Evolutionary conservation across 2,113 vertebrate genomes (phyloP).

Genomic region (Hiodon tergisus): DNA sequence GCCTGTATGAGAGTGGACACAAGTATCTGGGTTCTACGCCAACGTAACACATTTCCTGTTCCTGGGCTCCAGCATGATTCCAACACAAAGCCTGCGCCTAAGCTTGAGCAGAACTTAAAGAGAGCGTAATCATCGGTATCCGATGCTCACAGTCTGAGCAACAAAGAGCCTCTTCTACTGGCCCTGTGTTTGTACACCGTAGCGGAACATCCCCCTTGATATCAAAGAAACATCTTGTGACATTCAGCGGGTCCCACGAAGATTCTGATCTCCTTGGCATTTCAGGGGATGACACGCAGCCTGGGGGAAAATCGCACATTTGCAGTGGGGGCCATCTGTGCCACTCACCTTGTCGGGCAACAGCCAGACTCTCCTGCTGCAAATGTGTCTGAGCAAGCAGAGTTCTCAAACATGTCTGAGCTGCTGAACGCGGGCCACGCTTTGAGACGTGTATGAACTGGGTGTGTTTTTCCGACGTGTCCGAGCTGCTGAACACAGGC

Average conservation of each 20-base stretch:
- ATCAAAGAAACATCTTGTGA: conserved; percentile 27
- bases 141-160: neutral
- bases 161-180: neutral
- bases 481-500: no score
- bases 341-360: conserved; percentile 42
- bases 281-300: conserved; percentile 33
- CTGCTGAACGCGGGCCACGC: no score
- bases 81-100: no score
- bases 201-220: conserved; percentile 24
- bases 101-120: no score
- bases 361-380: neutral
- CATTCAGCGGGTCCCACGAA: conserved; percentile 32
- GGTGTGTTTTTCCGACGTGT: no score
- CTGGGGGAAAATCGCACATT: conserved; percentile 29
- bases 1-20: no score
- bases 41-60: no score
- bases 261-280: conserved; percentile 41
- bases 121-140: neutral
- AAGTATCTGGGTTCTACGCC: no score
- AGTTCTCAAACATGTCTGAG: neutral
- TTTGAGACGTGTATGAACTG: no score
- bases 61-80: no score
- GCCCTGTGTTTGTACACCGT: no score
- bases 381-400: no score
- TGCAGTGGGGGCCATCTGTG: conserved; percentile 23